Conservation (phyloP, 2,797 vertebrate species). For the Tympanoctomys barrerae region DNA sequence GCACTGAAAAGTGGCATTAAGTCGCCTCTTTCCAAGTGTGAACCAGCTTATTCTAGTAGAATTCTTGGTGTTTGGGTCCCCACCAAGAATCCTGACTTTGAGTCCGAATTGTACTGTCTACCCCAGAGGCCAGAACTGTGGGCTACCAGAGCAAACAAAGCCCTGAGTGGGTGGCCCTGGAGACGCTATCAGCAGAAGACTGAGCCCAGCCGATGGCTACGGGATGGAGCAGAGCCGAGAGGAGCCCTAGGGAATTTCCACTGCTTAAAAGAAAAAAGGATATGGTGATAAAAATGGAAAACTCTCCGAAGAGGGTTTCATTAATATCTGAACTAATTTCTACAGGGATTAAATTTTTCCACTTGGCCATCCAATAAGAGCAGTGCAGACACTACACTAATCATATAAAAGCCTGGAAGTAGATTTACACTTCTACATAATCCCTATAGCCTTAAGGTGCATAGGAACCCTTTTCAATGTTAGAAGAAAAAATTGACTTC, state of each 20-base stretch:
- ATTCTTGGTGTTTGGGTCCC: slow-evolving; percentile 69
- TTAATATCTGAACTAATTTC: slow-evolving; percentile 80
- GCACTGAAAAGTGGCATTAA: slow-evolving; percentile 42
- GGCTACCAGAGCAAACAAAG: slow-evolving; percentile 76
- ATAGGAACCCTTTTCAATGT: slow-evolving; percentile 45
- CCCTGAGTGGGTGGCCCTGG: slow-evolving; percentile 73
- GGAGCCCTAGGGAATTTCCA: slow-evolving; percentile 71
- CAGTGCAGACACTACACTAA: slow-evolving; percentile 59
- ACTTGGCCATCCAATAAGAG: slow-evolving; percentile 61
- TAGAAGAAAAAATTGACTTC: slow-evolving; percentile 48
- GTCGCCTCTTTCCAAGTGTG: slow-evolving; percentile 15
- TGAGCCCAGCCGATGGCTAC: slow-evolving; percentile 24
- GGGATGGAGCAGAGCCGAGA: slow-evolving; percentile 63
- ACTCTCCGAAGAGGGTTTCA: slow-evolving; percentile 58
- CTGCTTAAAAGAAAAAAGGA: slow-evolving; percentile 77
- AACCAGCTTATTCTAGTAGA: slow-evolving; percentile 67
- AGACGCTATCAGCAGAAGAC: slow-evolving; percentile 69
- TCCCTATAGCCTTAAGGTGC: slow-evolving; percentile 14
- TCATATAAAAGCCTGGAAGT: slow-evolving; percentile 64
- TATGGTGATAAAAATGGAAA: slow-evolving; percentile 77
- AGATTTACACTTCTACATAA: slow-evolving; percentile 69
- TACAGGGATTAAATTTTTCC: slow-evolving; percentile 75
- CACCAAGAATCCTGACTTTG: slow-evolving; percentile 70
- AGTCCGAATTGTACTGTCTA: slow-evolving; percentile 63
- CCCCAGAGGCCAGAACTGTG: slow-evolving; percentile 67